Evolutionary conservation across 2,797 vertebrate species (phyloP).

Genomic region (Pseudotriccus pelzelni): DNA sequence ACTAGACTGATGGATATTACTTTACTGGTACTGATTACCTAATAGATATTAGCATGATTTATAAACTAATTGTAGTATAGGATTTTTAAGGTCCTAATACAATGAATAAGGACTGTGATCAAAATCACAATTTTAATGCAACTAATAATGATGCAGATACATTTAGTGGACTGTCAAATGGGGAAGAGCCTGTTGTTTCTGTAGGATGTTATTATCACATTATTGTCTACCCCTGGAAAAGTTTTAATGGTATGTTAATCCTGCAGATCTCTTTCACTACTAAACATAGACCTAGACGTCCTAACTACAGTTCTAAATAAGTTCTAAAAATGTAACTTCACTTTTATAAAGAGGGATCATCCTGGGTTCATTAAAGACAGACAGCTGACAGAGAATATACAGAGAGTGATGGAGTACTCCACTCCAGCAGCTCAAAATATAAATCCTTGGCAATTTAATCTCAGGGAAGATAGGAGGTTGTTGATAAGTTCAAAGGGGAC

Average conservation of each 20-base stretch:
- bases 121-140: conserved; percentile 2
- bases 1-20: neutral
- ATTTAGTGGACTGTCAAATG: conserved; percentile 27
- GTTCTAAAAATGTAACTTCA: neutral
- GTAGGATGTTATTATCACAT: neutral
- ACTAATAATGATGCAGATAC: neutral
- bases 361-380: neutral
- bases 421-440: neutral
- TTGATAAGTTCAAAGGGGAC: neutral
- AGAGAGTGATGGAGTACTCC: neutral
- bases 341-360: neutral
- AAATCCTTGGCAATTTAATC: neutral
- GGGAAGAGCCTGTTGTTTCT: neutral
- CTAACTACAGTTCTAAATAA: neutral
- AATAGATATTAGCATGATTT: neutral
- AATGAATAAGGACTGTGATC: neutral
- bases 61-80: neutral
- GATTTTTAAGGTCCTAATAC: neutral
- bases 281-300: conserved; percentile 2
- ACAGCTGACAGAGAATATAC: neutral
- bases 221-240: neutral
- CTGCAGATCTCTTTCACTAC: neutral
- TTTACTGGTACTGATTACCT: neutral
- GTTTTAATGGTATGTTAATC: conserved; percentile 19
- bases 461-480: neutral